These are phyloP conservation scores for Sisyra nigra DNA, from an alignment of 2,888 invertebrate species.

Conservation along the genomic window DNA sequence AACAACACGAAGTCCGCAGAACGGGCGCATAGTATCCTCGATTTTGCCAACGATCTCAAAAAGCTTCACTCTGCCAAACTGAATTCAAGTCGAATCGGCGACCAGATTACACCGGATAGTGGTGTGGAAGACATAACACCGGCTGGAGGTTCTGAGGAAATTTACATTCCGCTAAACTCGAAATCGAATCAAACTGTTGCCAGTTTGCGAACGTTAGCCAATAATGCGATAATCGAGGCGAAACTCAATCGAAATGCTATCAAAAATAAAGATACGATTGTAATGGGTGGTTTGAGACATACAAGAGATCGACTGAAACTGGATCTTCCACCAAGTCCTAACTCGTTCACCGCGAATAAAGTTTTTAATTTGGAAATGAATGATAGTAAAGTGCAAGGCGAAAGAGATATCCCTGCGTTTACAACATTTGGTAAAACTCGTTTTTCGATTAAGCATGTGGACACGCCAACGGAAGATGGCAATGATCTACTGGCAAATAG, in stretches of 20 bases:
- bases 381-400: conserved; percentile 23
- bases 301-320: conserved; percentile 54
- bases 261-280: conserved; percentile 15
- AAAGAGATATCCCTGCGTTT: conserved; percentile 32
- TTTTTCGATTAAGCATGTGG: conserved; percentile 27
- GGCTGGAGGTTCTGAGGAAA: conserved; percentile 19
- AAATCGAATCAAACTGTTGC: conserved; percentile 14
- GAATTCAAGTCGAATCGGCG: conserved; percentile 21
- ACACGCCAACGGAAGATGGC: conserved; percentile 22
- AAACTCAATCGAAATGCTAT: conserved; percentile 7
- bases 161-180: neutral
- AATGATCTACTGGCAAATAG: conserved; percentile 5
- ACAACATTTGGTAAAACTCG: conserved; percentile 40
- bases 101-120: conserved; percentile 39
- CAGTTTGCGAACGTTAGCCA: conserved; percentile 21
- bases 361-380: conserved; percentile 28
- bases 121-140: conserved; percentile 45
- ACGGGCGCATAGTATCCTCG: conserved; percentile 8
- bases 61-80: conserved; percentile 18
- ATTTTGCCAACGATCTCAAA: conserved; percentile 8
- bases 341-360: conserved; percentile 23
- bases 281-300: conserved; percentile 52
- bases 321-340: conserved; percentile 45
- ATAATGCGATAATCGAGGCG: conserved; percentile 13
- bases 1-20: conserved; percentile 5